These are phyloP conservation scores for Sebastes elongatus DNA, from an alignment of 2,797 vertebrate species.

Conservation along the genomic window DNA sequence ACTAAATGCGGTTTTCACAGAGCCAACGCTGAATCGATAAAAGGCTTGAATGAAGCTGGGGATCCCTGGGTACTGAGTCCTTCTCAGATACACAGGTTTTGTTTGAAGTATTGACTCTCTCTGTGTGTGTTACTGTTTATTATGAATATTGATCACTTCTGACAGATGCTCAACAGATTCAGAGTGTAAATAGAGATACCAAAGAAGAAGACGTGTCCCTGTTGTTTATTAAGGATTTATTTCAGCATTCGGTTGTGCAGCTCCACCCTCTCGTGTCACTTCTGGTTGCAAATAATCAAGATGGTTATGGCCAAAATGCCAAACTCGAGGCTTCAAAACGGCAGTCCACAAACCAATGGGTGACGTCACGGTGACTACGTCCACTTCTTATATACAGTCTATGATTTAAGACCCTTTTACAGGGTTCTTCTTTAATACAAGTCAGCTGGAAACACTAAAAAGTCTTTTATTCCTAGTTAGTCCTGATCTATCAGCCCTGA, in stretches of 20 bases:
- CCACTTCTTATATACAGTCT: no score
- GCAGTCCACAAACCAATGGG: no score
- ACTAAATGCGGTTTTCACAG: constrained; percentile 42
- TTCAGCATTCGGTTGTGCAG: neutral
- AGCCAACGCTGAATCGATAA: constrained; percentile 40
- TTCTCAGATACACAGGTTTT: constrained; percentile 22
- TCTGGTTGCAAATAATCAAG: no score
- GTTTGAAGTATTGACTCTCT: constrained; percentile 14
- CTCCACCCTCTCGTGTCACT: no score
- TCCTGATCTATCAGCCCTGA: constrained; percentile 42
- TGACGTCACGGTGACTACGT: no score
- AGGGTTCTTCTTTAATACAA: neutral
- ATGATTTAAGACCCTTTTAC: neutral
- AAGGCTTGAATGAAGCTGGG: constrained; percentile 33
- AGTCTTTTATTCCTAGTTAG: constrained; percentile 47
- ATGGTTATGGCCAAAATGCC: no score
- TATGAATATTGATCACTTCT: constrained; percentile 8
- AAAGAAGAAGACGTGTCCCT: constrained; percentile 7
- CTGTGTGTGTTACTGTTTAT: neutral
- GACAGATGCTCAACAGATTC: constrained; percentile 12
- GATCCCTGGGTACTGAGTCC: neutral
- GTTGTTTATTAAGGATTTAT: neutral
- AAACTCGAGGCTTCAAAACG: no score
- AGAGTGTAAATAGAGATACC: neutral
- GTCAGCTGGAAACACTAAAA: constrained; percentile 13